Evolutionary conservation across 2,113 vertebrate species (phyloP).

Genomic region (Microcebus ravelobensis): DNA sequence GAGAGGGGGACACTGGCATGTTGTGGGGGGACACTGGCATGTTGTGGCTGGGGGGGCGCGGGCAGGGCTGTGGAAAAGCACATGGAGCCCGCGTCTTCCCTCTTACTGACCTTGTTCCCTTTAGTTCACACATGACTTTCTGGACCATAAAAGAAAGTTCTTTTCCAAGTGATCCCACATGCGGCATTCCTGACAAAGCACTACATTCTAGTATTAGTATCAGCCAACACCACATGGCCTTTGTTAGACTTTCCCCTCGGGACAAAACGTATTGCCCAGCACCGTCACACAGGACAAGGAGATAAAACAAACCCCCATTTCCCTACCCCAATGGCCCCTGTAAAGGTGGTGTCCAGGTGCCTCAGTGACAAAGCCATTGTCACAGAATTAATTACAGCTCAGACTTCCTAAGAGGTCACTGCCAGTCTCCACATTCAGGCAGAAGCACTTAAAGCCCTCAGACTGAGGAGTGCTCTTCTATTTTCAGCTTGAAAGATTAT

Average conservation of each 20-base stretch:
- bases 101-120: not conserved
- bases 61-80: not conserved
- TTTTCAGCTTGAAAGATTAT: not conserved
- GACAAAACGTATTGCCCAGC: not conserved
- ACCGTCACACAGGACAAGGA: too few relatives aligned
- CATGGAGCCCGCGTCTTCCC: not conserved
- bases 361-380: fast-evolving
- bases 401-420: not conserved
- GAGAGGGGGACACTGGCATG: not conserved
- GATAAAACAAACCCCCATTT: not conserved
- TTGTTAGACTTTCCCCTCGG: fast-evolving
- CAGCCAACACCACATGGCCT: not conserved
- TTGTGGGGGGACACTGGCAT: fast-evolving
- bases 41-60: fast-evolving
- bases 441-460: not conserved
- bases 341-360: fast-evolving
- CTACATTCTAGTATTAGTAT: fast-evolving
- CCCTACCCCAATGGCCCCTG: fast-evolving
- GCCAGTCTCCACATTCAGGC: not conserved
- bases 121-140: not conserved
- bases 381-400: not conserved
- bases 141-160: not conserved
- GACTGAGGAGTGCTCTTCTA: not conserved
- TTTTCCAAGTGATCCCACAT: not conserved
- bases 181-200: not conserved